Percentiles rank a stretch among this genome's conserved stretches.
Conservation (phyloP, 2,113 vertebrate species). For the Crotalus horridus region DNA sequence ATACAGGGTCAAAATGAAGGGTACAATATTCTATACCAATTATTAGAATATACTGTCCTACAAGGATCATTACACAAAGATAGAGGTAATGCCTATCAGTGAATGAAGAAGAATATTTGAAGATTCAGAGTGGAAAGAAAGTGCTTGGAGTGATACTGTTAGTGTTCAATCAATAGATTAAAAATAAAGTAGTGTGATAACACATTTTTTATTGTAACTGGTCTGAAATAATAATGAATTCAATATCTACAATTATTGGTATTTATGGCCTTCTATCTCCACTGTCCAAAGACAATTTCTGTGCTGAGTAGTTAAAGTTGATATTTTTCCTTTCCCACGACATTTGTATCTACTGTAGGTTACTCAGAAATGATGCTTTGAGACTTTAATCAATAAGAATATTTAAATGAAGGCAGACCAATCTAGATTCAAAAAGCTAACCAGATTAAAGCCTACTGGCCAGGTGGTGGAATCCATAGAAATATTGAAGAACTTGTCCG, state of each 20-base stretch:
- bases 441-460: background rate
- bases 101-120: no score
- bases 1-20: no score
- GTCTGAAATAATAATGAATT: background rate
- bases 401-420: background rate
- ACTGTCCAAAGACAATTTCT: background rate
- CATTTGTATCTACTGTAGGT: no score
- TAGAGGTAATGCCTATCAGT: no score
- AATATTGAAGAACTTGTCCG: background rate
- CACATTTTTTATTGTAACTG: no score
- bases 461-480: background rate
- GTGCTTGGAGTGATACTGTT: background rate
- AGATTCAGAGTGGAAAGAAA: no score
- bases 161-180: background rate
- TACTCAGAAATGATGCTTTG: no score
- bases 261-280: background rate
- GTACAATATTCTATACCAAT: no score
- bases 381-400: no score
- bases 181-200: background rate
- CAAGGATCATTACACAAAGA: no score
- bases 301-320: fast-evolving
- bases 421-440: background rate
- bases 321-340: no score
- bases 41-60: no score
- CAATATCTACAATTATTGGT: background rate